Evolutionary conservation across 2,797 vertebrate species (phyloP), one percentile per base, ranked within the genome.

Genomic region (Smutsia temminckii): DNA sequence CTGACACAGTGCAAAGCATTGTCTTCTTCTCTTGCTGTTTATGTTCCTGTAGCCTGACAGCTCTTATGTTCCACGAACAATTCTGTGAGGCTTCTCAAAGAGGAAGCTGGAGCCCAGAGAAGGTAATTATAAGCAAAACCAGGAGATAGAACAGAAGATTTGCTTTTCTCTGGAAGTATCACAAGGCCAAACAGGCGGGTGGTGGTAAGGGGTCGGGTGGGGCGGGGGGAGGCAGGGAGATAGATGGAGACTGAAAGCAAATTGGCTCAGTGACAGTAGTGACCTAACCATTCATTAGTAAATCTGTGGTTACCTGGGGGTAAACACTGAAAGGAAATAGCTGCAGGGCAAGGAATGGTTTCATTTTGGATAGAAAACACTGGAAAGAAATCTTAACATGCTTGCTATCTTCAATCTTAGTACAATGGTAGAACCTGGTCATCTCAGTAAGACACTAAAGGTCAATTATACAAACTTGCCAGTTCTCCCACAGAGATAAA

Each of bases 61-160:
- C 25, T 13, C 85, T 79, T 51, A 68, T 3, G 53, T 74, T 80
- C 84, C 59, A 77, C 25, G 91, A 34, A 29, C 23, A 95, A 29
- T 93, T 91, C 66, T 55, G 18, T 3, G 10, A 78, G 23, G 18
- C 55, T 91, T 79, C 32, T 85, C 55, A 34, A 79, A 85, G 37
- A 63, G 46, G 23, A 94, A 74, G 25, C 16, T 32, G 55, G 53
- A 74, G 20, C 5, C 40, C 12, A 79, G 80, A 71, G 75, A 85
- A 85, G 23, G 51, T 53, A 84, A 87, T 77, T 59, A 37, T 93
- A 92, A 93, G 61, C 25, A 72, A 94, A 93, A 51, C 27, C 13
- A 91, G 29, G 23, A 92, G 63, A 74, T 59, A 86, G 68, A 94
- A 46, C 34, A 75, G 88, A 86, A 89, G 6, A 32, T 10, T 77